phyloP scores from a whole-genome alignment of 2,888 invertebrate genomes.

The Agonopterix heracliana region DNA sequence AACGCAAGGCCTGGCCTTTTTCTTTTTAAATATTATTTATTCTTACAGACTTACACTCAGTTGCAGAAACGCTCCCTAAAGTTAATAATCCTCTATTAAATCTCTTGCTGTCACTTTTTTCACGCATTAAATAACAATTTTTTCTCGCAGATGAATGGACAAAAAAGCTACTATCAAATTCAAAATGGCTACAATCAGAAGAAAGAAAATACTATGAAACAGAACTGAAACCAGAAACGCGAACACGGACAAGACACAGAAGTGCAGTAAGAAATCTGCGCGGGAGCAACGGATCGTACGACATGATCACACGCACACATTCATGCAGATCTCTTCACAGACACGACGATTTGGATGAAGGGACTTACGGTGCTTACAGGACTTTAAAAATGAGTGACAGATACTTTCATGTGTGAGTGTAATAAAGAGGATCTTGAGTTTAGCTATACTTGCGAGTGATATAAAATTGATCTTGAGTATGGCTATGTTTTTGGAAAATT shows the following conservation, averaged over 20 bases:
- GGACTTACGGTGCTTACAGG: constrained; percentile 56
- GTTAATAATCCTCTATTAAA: too few species aligned
- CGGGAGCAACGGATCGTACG: constrained; percentile 49
- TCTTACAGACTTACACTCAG: too few species aligned
- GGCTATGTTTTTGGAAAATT: too few species aligned
- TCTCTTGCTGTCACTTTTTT: too few species aligned
- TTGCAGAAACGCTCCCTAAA: too few species aligned
- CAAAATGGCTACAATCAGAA: constrained; percentile 83
- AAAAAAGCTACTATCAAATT: constrained; percentile 80
- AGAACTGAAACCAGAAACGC: constrained; percentile 50
- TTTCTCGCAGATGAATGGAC: constrained; percentile 80
- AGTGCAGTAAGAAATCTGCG: constrained; percentile 44
- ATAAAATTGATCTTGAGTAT: neutral
- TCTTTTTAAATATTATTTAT: too few species aligned
- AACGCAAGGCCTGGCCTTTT: too few species aligned
- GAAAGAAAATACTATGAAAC: constrained; percentile 69
- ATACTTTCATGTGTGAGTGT: constrained; percentile 31
- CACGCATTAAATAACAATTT: too few species aligned
- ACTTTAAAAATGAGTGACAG: constrained; percentile 49
- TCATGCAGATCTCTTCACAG: constrained; percentile 53
- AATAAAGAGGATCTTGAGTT: neutral
- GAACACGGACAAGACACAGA: constrained; percentile 36
- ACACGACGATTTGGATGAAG: constrained; percentile 55
- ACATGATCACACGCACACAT: constrained; percentile 57
- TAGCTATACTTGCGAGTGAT: constrained; percentile 17